phyloP scores from a whole-genome alignment of 2,888 invertebrate species.

The Nudaria mundana region DNA sequence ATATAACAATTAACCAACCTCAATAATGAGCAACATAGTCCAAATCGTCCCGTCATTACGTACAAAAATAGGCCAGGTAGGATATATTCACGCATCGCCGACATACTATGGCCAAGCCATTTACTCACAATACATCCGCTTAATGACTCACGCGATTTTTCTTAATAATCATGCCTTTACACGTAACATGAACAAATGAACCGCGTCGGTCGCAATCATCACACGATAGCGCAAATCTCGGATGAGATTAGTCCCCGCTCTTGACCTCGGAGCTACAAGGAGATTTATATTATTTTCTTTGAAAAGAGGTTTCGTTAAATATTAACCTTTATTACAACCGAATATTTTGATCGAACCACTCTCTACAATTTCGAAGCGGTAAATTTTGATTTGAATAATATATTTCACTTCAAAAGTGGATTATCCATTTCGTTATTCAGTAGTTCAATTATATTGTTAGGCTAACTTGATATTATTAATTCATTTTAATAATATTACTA shows the following conservation, averaged over 20 bases:
- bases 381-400: slow-evolving; percentile 22
- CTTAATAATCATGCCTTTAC: slow-evolving; percentile 50
- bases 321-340: slow-evolving; percentile 27
- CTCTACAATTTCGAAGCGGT: slow-evolving; percentile 17
- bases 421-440: slow-evolving; percentile 28
- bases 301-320: slow-evolving; percentile 33
- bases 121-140: slow-evolving; percentile 52
- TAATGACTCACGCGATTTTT: slow-evolving; percentile 62
- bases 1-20: slow-evolving; percentile 29
- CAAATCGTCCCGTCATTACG: slow-evolving; percentile 27
- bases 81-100: slow-evolving; percentile 37
- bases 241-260: slow-evolving; percentile 41
- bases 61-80: slow-evolving; percentile 30
- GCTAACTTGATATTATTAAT: slow-evolving; percentile 14
- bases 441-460: slow-evolving; percentile 11
- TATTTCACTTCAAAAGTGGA: slow-evolving; percentile 26
- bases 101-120: slow-evolving; percentile 39
- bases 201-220: slow-evolving; percentile 35
- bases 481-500: slow-evolving; percentile 16
- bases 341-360: slow-evolving; percentile 20
- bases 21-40: slow-evolving; percentile 26
- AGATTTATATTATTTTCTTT: slow-evolving; percentile 41
- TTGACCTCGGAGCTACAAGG: slow-evolving; percentile 39
- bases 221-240: slow-evolving; percentile 35
- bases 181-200: slow-evolving; percentile 42